Evolutionary conservation across 1,140 invertebrate species (phyloP).

Genomic region (Bombus waltoni): DNA sequence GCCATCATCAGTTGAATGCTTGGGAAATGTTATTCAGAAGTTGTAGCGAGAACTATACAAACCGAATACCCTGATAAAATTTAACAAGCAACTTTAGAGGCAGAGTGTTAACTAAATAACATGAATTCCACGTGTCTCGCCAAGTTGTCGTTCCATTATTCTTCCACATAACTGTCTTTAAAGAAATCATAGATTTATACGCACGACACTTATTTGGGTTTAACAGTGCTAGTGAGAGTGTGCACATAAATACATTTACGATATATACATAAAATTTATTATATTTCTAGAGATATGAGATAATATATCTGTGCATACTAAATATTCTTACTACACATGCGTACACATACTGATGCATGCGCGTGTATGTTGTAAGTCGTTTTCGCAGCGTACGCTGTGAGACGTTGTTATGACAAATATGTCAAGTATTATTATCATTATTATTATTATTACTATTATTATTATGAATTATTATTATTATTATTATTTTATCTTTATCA

Average conservation of each 20-base stretch:
- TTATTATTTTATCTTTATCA: slow-evolving; percentile 63
- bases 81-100: slow-evolving; percentile 72
- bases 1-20: slow-evolving; percentile 54
- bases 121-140: slow-evolving; percentile 24
- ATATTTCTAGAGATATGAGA: slow-evolving; percentile 70
- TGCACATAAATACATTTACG: slow-evolving; percentile 59
- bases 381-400: slow-evolving; percentile 42
- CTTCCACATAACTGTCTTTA: slow-evolving; percentile 57
- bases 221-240: slow-evolving; percentile 74
- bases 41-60: slow-evolving; percentile 59
- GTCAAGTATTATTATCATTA: slow-evolving; percentile 73
- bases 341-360: slow-evolving; percentile 8
- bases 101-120: slow-evolving; percentile 70
- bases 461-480: slow-evolving; percentile 66
- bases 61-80: slow-evolving; percentile 65
- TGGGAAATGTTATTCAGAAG: slow-evolving; percentile 53
- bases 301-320: slow-evolving; percentile 60
- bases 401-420: slow-evolving; percentile 68
- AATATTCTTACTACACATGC: slow-evolving; percentile 59
- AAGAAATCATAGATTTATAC: slow-evolving; percentile 58
- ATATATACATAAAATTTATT: slow-evolving; percentile 73
- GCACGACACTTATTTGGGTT: slow-evolving; percentile 52
- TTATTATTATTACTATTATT: slow-evolving; percentile 60
- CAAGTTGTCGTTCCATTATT: slow-evolving; percentile 50
- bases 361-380: slow-evolving; percentile 54